Evolutionary conservation across 35 echinoderm and acorn worm genomes (phyloP), one percentile per base, ranked within the genome.

Genomic region (Heliocidaris tuberculata): DNA sequence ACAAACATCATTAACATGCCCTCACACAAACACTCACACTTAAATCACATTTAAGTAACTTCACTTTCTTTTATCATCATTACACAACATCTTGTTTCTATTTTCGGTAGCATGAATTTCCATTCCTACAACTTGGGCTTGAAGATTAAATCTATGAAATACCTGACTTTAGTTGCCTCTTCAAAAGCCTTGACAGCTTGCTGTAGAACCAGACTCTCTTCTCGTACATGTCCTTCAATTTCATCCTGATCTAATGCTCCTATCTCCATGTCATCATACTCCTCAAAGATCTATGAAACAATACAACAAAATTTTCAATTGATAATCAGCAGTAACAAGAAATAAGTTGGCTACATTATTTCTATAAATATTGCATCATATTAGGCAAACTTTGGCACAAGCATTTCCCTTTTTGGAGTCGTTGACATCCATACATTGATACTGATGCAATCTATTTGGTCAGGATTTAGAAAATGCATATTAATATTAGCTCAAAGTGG

Each of bases 201-300:
- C 9, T 96, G 85, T 50, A 99, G 94, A 52, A 99, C 89, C 60
- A 93, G 97, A 93, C 95, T 97, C 2, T 99, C 48, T 48, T 96
- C 94, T 16, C 12, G 48, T 7, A 97, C 91, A 85, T 97, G 95
- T 3, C 98, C 98, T 35, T 96, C 97, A 32, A 99, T 96, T 15
- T 99, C 98, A 52, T 99, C 98, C 29, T 99, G 98, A 48, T 99
- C 98, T 31, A 99, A 60, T 0, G 98, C 98, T 29, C 98, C 98
- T 71, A 99, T 97, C 94, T 99, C 98, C 95, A 97, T 97, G 49
- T 99, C 98, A 95, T 99, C 97, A 93, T 99, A 99, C 71, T 99
- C 94, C 92, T 99, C 98, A 95, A 60, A 99, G 30, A 99, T 90
- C 98, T 99, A 85, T 9, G 13, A 86, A 32, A 32, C n/a, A 86